Conservation (phyloP, 1,140 invertebrate genomes). For the Pseudobourletiella spinata region DNA sequence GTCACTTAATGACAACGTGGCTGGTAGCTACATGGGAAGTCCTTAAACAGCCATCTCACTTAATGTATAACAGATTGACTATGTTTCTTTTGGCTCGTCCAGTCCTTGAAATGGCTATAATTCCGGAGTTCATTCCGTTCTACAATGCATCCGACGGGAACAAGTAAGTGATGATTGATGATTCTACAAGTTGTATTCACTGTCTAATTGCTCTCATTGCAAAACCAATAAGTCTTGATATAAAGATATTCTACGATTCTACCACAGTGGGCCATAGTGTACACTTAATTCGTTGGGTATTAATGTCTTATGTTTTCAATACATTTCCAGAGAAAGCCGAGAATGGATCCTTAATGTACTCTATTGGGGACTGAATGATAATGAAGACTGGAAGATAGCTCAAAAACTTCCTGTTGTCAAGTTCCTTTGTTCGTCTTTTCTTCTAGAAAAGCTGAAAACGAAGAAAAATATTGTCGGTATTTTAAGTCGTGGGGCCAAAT, state of each 20-base stretch:
- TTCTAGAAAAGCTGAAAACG: constrained; percentile 21
- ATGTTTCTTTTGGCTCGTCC: constrained; percentile 34
- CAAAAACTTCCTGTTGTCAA: constrained; percentile 29
- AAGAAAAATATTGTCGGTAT: constrained; percentile 26
- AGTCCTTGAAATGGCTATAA: constrained; percentile 31
- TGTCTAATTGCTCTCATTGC: too few species aligned
- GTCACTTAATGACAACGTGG: constrained; percentile 25
- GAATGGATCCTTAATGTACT: constrained; percentile 31
- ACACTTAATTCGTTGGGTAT: too few species aligned
- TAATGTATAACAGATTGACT: constrained; percentile 27
- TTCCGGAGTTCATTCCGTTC: constrained; percentile 35
- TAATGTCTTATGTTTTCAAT: neutral
- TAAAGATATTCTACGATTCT: too few species aligned
- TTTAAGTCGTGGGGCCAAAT: constrained; percentile 20
- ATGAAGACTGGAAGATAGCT: constrained; percentile 31
- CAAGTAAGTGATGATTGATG: too few species aligned
- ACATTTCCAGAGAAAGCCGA: constrained; percentile 23
- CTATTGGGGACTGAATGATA: constrained; percentile 16
- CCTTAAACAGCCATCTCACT: constrained; percentile 28
- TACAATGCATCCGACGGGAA: constrained; percentile 33
- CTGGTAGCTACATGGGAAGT: constrained; percentile 27
- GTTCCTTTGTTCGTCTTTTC: constrained; percentile 31
- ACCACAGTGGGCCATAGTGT: neutral
- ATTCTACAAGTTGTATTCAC: too few species aligned
- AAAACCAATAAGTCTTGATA: too few species aligned